phyloP scores from a whole-genome alignment of 2,888 invertebrate genomes.

The Lypha dubia region DNA sequence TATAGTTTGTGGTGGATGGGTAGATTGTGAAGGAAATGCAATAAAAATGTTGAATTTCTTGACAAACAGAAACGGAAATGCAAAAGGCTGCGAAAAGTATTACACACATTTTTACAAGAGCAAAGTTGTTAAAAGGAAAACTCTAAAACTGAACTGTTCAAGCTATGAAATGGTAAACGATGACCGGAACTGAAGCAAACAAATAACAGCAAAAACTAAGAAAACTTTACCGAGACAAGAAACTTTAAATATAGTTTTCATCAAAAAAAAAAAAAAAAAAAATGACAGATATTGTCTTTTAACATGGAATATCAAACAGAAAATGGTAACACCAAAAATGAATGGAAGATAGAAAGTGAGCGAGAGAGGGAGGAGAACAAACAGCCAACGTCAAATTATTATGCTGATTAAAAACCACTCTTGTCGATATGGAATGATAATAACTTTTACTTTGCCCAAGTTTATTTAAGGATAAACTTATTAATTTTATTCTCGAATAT shows the following conservation, averaged over 20 bases:
- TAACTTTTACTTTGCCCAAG: constrained; percentile 49
- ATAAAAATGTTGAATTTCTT: constrained; percentile 66
- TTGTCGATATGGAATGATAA: constrained; percentile 65
- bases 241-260: constrained; percentile 53
- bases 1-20: not conserved
- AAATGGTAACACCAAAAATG: constrained; percentile 11
- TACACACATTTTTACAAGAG: constrained; percentile 16
- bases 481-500: constrained; percentile 35
- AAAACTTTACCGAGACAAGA: constrained; percentile 35
- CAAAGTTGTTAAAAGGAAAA: constrained; percentile 24
- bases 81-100: constrained; percentile 54
- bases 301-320: constrained; percentile 53
- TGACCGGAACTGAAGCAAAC: constrained; percentile 57
- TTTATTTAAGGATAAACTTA: constrained; percentile 57
- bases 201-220: constrained; percentile 11
- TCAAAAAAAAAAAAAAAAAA: constrained; percentile 18
- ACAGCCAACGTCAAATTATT: constrained; percentile 53
- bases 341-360: too few relatives aligned
- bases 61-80: constrained; percentile 69
- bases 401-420: constrained; percentile 65
- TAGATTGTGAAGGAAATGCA: constrained; percentile 49
- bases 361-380: constrained; percentile 12
- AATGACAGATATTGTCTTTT: constrained; percentile 54
- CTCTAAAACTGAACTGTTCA: constrained; percentile 40
- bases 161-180: constrained; percentile 51